Evolutionary conservation across 1,140 invertebrate genomes (phyloP).

Genomic region (honey bee (Apis mellifera)): DNA sequence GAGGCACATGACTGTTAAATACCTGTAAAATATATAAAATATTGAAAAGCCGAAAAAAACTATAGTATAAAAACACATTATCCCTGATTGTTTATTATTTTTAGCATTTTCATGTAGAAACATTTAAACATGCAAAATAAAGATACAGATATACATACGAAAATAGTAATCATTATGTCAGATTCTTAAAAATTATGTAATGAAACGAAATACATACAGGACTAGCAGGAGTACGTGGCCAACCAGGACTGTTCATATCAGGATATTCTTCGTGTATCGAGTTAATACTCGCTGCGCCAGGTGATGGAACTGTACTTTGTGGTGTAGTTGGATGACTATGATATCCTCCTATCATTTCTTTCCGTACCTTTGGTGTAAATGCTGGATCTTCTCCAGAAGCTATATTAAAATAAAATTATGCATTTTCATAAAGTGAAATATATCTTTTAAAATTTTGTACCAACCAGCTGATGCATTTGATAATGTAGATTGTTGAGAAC

Average conservation of each 20-base stretch:
- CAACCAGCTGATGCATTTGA: slow-evolving; percentile 94
- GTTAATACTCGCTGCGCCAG: slow-evolving; percentile 90
- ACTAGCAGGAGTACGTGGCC: slow-evolving; percentile 94
- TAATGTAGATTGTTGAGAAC: slow-evolving; percentile 94
- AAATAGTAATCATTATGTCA: slow-evolving; percentile 33
- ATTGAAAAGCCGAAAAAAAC: slow-evolving; percentile 52
- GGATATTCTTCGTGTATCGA: slow-evolving; percentile 95
- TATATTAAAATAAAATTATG: slow-evolving; percentile 69
- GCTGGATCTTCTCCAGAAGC: slow-evolving; percentile 92
- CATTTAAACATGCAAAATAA: slow-evolving; percentile 35
- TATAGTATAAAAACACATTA: slow-evolving; percentile 25
- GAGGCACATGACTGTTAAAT: slow-evolving; percentile 95
- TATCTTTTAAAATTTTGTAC: slow-evolving; percentile 48
- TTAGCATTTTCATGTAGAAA: slow-evolving; percentile 19
- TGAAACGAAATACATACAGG: slow-evolving; percentile 85
- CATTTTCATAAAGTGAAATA: not conserved
- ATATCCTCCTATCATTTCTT: slow-evolving; percentile 83
- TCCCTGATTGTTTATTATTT: slow-evolving; percentile 28
- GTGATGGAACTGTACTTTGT: slow-evolving; percentile 88
- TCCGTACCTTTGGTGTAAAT: slow-evolving; percentile 89
- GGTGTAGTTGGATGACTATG: slow-evolving; percentile 88
- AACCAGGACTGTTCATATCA: slow-evolving; percentile 92
- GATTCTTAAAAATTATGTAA: slow-evolving; percentile 19
- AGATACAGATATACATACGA: slow-evolving; percentile 37
- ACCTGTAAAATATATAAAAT: slow-evolving; percentile 86